Base-by-base conservation (phyloP, 1,140 invertebrate genomes). In the Hyphantria cunea region DNA sequence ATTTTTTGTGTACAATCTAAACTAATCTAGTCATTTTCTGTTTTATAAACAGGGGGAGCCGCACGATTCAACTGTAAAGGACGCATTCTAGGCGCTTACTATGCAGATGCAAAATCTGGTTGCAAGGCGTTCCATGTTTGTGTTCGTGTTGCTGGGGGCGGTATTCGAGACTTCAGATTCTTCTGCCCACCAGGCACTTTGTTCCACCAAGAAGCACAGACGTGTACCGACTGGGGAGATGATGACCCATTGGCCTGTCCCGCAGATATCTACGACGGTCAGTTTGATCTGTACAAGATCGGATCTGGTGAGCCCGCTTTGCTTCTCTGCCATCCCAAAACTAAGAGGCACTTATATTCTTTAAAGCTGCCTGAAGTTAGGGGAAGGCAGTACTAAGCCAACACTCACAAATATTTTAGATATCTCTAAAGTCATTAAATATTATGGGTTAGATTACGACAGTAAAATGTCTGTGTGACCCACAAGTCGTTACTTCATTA, bases 61-160 rank as follows among this genome's bases (percentile, higher is more conserved):
- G 97, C 97, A 45, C 93, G 93, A 54, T 98, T 98, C 92, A 94
- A 94, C 67, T 98, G 97, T 88, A 92, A 94, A 64, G 96, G 96
- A 73, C 97, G 97, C 88, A 96, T 97, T 70, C 92, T 97, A 14
- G 97, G 97, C 63, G 96, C 97, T 42, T 98, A 98, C 87, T 98
- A 98, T 83, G 96, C 97, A 10, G 97, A 98, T 90, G 93, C 95
- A 0, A 96, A 98, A 85, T 95, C 97, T 0, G 95, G 97, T 77
- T 98, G 97, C 89, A 97, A 98, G 89, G 96, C 97, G 92, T 98
- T 97, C 88, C 97, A 98, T 80, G 95, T 97, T 48, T 97, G 96
- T 82, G 96, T 96, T 15, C 95, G 95, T 78, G 95, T 96, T 17
- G 94, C 95, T 11, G 95, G 95, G 59, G 92, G 93, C 54, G 94